phyloP scores from a whole-genome alignment of 2,888 invertebrate genomes.

The Pachliopta kotzebuea region DNA sequence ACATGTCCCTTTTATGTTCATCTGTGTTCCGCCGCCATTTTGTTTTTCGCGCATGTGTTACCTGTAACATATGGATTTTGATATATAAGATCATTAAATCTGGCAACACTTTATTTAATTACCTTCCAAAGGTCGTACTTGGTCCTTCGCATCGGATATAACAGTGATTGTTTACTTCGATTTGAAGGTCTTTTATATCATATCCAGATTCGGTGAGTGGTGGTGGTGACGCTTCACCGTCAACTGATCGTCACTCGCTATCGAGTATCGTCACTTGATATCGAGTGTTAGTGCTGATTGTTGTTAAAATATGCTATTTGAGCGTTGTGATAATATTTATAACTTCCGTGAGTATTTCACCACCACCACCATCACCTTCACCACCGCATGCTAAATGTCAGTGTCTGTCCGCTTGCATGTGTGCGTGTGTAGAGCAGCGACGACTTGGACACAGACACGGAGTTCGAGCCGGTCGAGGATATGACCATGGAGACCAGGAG shows the following conservation, averaged over 20 bases:
- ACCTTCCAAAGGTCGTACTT: neutral
- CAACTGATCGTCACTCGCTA: no score
- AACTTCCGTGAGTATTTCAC: neutral
- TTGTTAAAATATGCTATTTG: no score
- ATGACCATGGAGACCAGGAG: constrained; percentile 85
- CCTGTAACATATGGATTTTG: constrained; percentile 4
- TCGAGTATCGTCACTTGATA: no score
- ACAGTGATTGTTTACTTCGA: no score
- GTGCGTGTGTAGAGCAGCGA: constrained; percentile 79
- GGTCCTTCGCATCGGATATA: constrained; percentile 1
- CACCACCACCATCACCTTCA: constrained; percentile 5
- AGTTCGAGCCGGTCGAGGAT: constrained; percentile 85
- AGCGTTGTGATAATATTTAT: no score
- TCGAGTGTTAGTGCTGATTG: no score
- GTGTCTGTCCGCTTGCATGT: constrained; percentile 39
- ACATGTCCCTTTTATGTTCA: neutral
- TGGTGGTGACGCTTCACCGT: no score
- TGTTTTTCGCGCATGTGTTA: constrained; percentile 13
- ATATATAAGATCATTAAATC: neutral
- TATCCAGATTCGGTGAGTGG: no score
- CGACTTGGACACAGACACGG: constrained; percentile 84
- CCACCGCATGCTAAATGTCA: constrained; percentile 37
- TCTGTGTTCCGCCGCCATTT: neutral
- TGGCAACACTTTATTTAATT: neutral
- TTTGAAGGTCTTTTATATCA: no score